Evolutionary conservation across 2,888 invertebrate species (phyloP).

Genomic region (Geophilus truncorum): DNA sequence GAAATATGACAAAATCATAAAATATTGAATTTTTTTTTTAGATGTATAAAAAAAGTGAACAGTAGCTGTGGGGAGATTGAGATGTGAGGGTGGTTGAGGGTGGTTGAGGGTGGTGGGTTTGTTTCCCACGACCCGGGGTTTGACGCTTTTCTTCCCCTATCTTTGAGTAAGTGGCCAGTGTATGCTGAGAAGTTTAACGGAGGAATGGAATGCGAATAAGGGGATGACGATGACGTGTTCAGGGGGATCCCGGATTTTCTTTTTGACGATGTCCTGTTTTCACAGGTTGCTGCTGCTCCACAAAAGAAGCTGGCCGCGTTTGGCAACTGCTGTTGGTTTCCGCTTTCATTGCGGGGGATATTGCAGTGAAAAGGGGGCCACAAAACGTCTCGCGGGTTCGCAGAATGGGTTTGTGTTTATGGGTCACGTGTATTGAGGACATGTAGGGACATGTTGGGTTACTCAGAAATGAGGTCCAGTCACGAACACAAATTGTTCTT

Average conservation of each 20-base stretch:
- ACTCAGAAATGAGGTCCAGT: not conserved
- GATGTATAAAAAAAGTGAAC: not conserved
- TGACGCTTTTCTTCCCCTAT: not conserved
- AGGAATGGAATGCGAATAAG: not conserved
- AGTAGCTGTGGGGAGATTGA: not conserved
- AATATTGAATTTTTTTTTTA: too few relatives aligned
- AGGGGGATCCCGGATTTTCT: not conserved
- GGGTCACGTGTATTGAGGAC: conserved; percentile 8
- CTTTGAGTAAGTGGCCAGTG: not conserved
- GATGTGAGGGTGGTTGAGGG: not conserved
- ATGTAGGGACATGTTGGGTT: not conserved
- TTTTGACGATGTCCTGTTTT: conserved; percentile 21
- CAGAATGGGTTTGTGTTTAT: not conserved
- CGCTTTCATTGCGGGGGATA: conserved; percentile 3
- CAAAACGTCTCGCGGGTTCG: not conserved
- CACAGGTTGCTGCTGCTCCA: conserved; percentile 9
- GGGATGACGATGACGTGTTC: not conserved
- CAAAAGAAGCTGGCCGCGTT: not conserved
- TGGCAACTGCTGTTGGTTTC: conserved; percentile 17
- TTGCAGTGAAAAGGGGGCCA: not conserved
- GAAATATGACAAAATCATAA: too few relatives aligned
- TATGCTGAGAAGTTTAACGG: not conserved
- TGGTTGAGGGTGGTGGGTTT: conserved; percentile 12
- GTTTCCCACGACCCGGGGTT: conserved; percentile 2
- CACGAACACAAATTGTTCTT: not conserved